Evolutionary conservation across 2,888 invertebrate genomes (phyloP).

Genomic region (Eubasilissa splendida): DNA sequence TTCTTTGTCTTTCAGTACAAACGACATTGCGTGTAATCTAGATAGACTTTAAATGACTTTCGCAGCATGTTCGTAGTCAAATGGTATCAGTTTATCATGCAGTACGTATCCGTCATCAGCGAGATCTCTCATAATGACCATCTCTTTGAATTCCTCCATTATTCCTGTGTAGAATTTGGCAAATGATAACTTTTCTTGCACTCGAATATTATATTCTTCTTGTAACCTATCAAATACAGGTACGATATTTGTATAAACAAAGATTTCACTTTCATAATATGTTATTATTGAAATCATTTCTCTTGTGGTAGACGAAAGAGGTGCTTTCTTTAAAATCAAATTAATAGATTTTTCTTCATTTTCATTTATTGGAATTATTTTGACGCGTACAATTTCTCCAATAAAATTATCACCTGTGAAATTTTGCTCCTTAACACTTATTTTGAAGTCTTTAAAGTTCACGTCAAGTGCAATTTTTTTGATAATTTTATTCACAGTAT

Average conservation of each 20-base stretch:
- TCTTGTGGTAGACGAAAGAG: neutral
- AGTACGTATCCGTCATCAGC: constrained; percentile 10
- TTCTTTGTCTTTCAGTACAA: constrained; percentile 60
- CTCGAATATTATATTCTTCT: neutral
- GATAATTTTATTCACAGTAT: neutral
- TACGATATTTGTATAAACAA: constrained; percentile 24
- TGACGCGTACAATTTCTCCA: constrained; percentile 13
- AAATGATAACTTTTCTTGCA: constrained; percentile 12
- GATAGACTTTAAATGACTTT: constrained; percentile 61
- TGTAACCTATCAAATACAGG: constrained; percentile 10
- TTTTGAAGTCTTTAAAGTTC: neutral
- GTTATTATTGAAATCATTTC: neutral
- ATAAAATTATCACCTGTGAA: constrained; percentile 22
- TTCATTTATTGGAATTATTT: neutral
- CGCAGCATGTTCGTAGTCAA: constrained; percentile 60
- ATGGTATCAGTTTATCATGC: constrained; percentile 53
- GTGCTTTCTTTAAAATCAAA: neutral
- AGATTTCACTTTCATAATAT: constrained; percentile 33
- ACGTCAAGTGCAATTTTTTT: neutral
- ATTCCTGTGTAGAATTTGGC: constrained; percentile 23
- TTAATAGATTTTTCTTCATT: neutral
- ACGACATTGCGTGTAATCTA: constrained; percentile 61
- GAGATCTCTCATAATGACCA: constrained; percentile 57
- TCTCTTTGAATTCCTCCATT: constrained; percentile 50
- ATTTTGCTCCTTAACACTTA: neutral